A percentile compares a stretch with the other conserved stretches of the same genome.
These are phyloP conservation scores for Brachyalestes nurse DNA, from an alignment of 2,797 vertebrate genomes.

Conservation along the genomic window DNA sequence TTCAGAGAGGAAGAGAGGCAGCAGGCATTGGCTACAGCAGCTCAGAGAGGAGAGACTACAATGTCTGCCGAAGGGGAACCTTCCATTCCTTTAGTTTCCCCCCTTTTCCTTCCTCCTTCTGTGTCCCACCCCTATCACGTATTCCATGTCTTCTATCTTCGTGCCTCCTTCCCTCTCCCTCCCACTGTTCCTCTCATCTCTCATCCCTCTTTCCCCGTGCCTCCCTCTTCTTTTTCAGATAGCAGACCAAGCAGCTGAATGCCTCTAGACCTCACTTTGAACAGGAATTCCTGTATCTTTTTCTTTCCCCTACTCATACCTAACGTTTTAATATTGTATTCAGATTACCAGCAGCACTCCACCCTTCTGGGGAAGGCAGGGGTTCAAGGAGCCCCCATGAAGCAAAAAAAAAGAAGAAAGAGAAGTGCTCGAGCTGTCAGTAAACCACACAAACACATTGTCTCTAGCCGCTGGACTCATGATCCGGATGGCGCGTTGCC, in stretches of 20 bases:
- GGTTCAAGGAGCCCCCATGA: background rate
- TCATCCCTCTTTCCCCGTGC: background rate
- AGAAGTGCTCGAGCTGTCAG: slow-evolving; percentile 1
- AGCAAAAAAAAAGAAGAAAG: too few species aligned
- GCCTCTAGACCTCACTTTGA: slow-evolving; percentile 11
- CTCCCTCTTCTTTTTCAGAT: background rate
- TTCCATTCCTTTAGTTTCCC: background rate
- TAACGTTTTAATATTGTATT: slow-evolving; percentile 15
- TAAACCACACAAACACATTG: slow-evolving; percentile 21
- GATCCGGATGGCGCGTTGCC: background rate
- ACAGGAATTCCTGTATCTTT: slow-evolving; percentile 10
- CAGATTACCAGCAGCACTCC: slow-evolving; percentile 10
- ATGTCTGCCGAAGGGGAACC: background rate
- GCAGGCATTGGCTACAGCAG: slow-evolving; percentile 26
- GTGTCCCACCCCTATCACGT: background rate
- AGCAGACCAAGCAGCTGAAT: background rate
- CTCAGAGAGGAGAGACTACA: slow-evolving; percentile 3
- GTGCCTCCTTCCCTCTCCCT: slow-evolving; percentile 48
- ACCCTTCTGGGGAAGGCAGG: background rate
- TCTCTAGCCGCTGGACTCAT: background rate
- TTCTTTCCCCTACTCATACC: background rate
- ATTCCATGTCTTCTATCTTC: background rate
- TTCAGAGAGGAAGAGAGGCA: slow-evolving; percentile 22
- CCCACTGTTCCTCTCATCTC: slow-evolving; percentile 49
- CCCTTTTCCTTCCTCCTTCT: slow-evolving; percentile 34